Base-by-base conservation (phyloP, 2,113 vertebrate genomes). In the Salvator merianae region DNA sequence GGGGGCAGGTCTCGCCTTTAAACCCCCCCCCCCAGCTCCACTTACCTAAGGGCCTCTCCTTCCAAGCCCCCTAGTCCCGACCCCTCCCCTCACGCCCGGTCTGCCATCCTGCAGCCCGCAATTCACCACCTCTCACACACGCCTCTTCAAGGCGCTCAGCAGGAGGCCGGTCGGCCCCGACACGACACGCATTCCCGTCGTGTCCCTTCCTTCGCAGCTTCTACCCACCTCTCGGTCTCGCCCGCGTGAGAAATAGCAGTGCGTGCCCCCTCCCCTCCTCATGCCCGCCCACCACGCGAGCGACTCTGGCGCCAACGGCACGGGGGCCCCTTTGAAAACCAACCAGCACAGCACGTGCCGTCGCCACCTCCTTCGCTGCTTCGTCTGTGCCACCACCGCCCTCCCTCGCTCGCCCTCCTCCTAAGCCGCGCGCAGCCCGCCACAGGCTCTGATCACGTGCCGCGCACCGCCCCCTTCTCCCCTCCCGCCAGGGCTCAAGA, bases 401-500 rank as follows among this genome's bases (percentile, higher is more conserved):
- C 79, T 30, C 0, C 55, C 55, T 20, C 55, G 3, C 55, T 20
- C 16, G 5, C 55, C 55, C 16, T 20, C 3, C 20, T 20, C 55
- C 2, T 59, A 2, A 20, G 55, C 2, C 14, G 55, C 14, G 55
- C 55, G 55, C 14, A 16, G 26, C 62, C 62, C 36, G 26, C 32
- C 22, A n/a, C 22, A 18, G 77, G 77, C 14, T 40, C 28, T 8
- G 62, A n/a, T 77, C 82, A 85, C 82, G 80, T 88, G 88, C 0
- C 4, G 0, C 77, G 9, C 28, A 47, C 32, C 66, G n/a, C 66
- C 66, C 32, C 3, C n/a, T 30, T 5, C 12, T 20, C 0, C 2
- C n/a, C 24, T 7, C 9, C 79, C 28, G 28, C 86, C 24, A 10
- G 30, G 7, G 43, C 24, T 2, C 0, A 1, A 4, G 38, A 1